These are phyloP conservation scores for Capreolus pygargus DNA, from an alignment of 2,113 vertebrate species.

Conservation along the genomic window DNA sequence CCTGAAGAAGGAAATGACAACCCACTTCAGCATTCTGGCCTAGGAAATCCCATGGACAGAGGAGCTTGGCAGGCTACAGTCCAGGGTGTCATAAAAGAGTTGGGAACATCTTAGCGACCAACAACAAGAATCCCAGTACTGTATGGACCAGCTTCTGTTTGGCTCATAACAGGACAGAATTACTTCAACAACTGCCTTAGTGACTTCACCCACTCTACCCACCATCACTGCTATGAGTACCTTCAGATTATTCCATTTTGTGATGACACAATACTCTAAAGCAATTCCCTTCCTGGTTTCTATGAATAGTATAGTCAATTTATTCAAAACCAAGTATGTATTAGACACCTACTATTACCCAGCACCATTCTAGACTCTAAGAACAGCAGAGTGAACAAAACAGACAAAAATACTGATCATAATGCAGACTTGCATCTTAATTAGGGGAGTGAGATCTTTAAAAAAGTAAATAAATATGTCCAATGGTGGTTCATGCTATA, in stretches of 20 bases:
- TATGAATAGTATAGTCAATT: neutral
- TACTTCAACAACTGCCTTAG: neutral
- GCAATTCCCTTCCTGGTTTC: neutral
- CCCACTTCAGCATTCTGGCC: neutral
- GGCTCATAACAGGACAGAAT: neutral
- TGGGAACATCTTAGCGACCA: neutral
- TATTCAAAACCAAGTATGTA: slow-evolving; percentile 8
- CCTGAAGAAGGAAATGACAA: neutral
- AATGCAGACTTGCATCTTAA: neutral
- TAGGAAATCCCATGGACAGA: neutral
- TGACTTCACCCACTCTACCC: neutral
- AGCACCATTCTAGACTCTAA: neutral
- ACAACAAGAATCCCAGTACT: neutral
- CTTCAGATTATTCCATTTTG: neutral
- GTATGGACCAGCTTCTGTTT: neutral
- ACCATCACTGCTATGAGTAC: neutral
- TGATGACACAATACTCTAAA: neutral
- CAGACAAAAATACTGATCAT: neutral
- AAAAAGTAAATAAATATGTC: neutral
- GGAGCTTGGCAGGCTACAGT: neutral
- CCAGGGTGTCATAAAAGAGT: neutral
- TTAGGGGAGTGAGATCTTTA: neutral
- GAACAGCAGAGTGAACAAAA: neutral
- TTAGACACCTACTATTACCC: neutral
- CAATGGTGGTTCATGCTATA: neutral